Evolutionary conservation across 2,113 vertebrate species (phyloP), one percentile per base, ranked within the genome.

Genomic region (Nibea albiflora): DNA sequence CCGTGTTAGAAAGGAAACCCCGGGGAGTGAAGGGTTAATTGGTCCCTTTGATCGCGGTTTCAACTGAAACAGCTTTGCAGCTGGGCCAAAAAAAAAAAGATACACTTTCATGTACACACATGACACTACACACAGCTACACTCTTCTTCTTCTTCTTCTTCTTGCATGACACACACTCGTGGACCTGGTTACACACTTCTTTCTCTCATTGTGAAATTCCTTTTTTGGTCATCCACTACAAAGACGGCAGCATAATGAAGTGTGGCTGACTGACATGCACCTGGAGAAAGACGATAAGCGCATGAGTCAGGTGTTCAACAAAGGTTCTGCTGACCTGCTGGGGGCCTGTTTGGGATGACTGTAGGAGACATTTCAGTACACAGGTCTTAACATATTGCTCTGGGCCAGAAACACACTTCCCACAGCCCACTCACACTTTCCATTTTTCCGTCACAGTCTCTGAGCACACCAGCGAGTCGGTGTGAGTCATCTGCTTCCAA

Each of bases 401-500:
- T 17, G 19, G 79, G 88, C 68, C 53, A 80, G 44, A 81, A 78
- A 80, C 77, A 74, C 80, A 85, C 78, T 84, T 88, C 66, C 82
- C 58, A 42, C 80, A 80, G 73, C 73, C 80, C 73, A 81, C 88
- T 81, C 77, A 65, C 62, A 64, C 58, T 80, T 58, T 88, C 68
- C n/a, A 66, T 61, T 81, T 87, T 87, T 84, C 76, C 26, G 81
- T 88, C 78, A 60, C 81, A 85, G 82, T 62, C 76, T 82, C 62
- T 63, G 77, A 89, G 70, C 66, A 68, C 78, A 83, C 82, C 71
- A 73, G 56, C 54, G 71, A 84, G 47, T 83, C 78, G 20, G 54
- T 88, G 76, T 88, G 89, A 92, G 81, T 93, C 88, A 90, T 87
- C 85, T 87, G 80, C 85, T 80, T 81, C 81, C 71, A 78, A 88